Evolutionary conservation across 2,113 vertebrate genomes (phyloP).

Genomic region (Amphiprion ocellaris): DNA sequence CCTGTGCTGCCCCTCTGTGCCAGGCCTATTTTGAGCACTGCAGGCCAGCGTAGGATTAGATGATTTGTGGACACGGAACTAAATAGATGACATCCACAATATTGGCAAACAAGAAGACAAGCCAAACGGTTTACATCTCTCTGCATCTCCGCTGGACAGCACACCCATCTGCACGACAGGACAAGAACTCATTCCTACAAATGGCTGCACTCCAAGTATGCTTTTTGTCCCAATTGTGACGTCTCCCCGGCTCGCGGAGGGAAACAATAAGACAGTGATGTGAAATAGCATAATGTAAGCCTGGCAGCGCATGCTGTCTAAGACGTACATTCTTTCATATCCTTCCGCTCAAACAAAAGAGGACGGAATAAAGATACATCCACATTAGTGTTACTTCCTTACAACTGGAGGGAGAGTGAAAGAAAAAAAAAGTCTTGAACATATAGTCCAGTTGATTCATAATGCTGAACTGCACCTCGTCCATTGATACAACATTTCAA

Average conservation of each 20-base stretch:
- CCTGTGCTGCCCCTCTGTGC: slow-evolving; percentile 31
- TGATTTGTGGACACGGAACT: slow-evolving; percentile 59
- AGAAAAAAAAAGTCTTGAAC: slow-evolving; percentile 50
- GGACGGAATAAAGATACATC: slow-evolving; percentile 45
- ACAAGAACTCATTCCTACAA: slow-evolving; percentile 48
- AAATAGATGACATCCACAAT: slow-evolving; percentile 67
- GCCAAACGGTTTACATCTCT: slow-evolving; percentile 42
- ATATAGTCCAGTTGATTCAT: slow-evolving; percentile 68
- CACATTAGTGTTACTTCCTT: slow-evolving; percentile 51
- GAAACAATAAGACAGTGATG: slow-evolving; percentile 41
- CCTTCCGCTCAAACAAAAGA: slow-evolving; percentile 39
- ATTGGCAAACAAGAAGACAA: slow-evolving; percentile 55
- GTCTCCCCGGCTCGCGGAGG: slow-evolving; percentile 1
- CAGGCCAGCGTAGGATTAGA: slow-evolving; percentile 63
- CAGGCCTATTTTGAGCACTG: slow-evolving; percentile 53
- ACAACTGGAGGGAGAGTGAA: slow-evolving; percentile 21
- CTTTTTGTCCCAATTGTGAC: slow-evolving; percentile 44
- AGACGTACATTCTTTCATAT: slow-evolving; percentile 42
- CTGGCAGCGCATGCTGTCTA: slow-evolving; percentile 28
- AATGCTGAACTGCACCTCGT: slow-evolving; percentile 57
- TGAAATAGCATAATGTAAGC: slow-evolving; percentile 36
- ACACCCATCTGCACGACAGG: slow-evolving; percentile 27
- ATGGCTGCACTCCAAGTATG: slow-evolving; percentile 54
- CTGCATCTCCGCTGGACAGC: slow-evolving; percentile 35
- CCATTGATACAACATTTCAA: slow-evolving; percentile 80